Evolutionary conservation across 2,888 invertebrate species (phyloP).

Genomic region (Synergus laeviventris): DNA sequence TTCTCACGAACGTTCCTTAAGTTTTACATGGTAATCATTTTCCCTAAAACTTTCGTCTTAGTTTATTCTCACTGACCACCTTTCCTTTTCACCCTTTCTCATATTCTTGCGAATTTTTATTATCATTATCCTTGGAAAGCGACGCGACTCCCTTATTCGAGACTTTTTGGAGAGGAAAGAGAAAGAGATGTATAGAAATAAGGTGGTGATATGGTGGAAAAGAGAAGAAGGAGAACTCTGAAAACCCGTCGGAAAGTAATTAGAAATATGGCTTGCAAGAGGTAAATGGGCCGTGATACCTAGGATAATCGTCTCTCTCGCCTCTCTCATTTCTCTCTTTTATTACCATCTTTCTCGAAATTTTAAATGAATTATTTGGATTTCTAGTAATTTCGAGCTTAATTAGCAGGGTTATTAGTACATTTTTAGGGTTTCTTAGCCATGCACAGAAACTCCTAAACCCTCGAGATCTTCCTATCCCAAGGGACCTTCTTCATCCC

Average conservation of each 20-base stretch:
- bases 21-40: conserved; percentile 24
- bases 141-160: conserved; percentile 18
- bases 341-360: conserved; percentile 52
- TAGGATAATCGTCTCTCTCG: conserved; percentile 63
- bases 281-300: conserved; percentile 72
- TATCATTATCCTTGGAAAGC: conserved; percentile 43
- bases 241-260: conserved; percentile 68
- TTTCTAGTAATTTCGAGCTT: neutral
- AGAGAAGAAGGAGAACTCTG: conserved; percentile 53
- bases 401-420: neutral
- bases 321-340: conserved; percentile 44
- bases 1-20: conserved; percentile 6
- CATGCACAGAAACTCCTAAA: no score
- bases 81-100: conserved; percentile 47
- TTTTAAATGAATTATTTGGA: conserved; percentile 23
- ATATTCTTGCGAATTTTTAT: conserved; percentile 55
- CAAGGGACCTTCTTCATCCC: no score
- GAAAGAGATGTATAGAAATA: conserved; percentile 37
- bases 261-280: conserved; percentile 72
- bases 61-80: conserved; percentile 42
- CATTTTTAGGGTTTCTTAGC: neutral
- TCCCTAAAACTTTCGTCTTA: conserved; percentile 47
- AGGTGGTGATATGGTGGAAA: conserved; percentile 27
- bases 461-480: no score
- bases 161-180: conserved; percentile 41